Base-by-base conservation (phyloP, 2,113 vertebrate species). In the Oryzias woworae region DNA sequence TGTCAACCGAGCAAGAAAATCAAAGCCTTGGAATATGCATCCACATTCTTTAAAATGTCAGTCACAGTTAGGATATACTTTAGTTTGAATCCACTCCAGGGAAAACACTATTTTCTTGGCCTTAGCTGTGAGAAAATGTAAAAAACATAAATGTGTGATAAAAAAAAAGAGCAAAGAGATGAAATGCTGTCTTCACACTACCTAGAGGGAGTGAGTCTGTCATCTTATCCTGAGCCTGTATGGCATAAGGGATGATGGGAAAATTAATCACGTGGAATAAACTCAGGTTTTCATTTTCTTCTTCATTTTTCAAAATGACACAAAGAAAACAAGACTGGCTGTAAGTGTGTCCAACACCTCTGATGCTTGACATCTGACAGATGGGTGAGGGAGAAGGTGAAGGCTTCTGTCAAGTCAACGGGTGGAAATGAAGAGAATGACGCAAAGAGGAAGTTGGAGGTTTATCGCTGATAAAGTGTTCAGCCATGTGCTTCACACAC, bases 181-280 rank as follows among this genome's bases (percentile, higher is more conserved):
- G 50, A 75, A 78, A 85, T 63, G 48, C 17, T 77, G 50, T 61
- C 82, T 77, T 71, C 66, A 78, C 16, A 1, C 56, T 59, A 64
- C 70, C 70, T 47, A 61, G 54, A 55, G 63, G 73, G 66, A 78
- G 48, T 56, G 56, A 77, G 65, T 84, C 73, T 78, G 69, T 84
- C 73, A 76, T 73, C 45, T 26, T 51, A 58, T 49, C 55, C 71
- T 58, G 56, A 67, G 12, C 36, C 73, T 56, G 36, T 2, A 43
- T 43, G 66, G 55, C 49, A 61, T 55, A 61, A 82, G 58, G 49
- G 50, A 53, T 56, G 52, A 46, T n/a, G 31, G 57, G 16, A 10
- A 16, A 82, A 87, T 88, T 79, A 82, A 81, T 89, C 87, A 86
- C 48, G 57, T 73, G 67, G 58, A 79, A 78, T 71, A 75, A 85